Evolutionary conservation across 2,888 invertebrate species (phyloP), one percentile per base, ranked within the genome.

Genomic region (Branchipolynoe longqiensis): DNA sequence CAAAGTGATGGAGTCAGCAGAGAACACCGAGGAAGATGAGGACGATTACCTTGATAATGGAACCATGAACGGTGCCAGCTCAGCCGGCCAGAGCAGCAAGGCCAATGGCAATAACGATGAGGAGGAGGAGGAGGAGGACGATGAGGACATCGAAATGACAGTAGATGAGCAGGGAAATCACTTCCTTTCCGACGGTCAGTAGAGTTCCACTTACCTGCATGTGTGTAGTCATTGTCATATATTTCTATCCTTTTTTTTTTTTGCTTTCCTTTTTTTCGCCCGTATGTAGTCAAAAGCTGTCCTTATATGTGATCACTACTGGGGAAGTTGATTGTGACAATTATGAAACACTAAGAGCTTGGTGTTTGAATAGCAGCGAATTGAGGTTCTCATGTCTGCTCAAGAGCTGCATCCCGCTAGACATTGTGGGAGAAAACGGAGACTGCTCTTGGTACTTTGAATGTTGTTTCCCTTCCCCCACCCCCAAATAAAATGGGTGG

Each of bases 91-190:
- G n/a, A n/a, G n/a, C 41, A 40, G 78, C 8, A 56, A 14, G 1
- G 28, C 28, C 18, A 83, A 59, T 36, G 82, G 56, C 22, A 48
- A 64, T n/a, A 28, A 12, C 4, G 69, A 69, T 2, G 40, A 28
- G 1, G 36, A 38, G 36, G 58, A 38, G 22, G 25, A 54, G 8
- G 73, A 3, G 6, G n/a, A 3, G 25, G 83, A 38, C 8, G 40
- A 81, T 25, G 64, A 62, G 1, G 85, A 41, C 22, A 38, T 41
- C 12, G 38, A 40, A 8, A 64, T 81, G 0, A 59, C 84, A n/a
- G 82, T 84, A 14, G 86, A 86, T 59, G 86, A 86, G 25, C 25
- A 86, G 14, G 86, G 86, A 2, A 86, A 86, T 36, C 62, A 41
- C 36, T 40, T 86, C 12, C 64, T 86, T 4, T 48, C 64, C 14